A percentile compares a stretch with the other conserved stretches of the same genome.
Conservation (phyloP, 2,888 invertebrate genomes). For the Patella depressa region DNA sequence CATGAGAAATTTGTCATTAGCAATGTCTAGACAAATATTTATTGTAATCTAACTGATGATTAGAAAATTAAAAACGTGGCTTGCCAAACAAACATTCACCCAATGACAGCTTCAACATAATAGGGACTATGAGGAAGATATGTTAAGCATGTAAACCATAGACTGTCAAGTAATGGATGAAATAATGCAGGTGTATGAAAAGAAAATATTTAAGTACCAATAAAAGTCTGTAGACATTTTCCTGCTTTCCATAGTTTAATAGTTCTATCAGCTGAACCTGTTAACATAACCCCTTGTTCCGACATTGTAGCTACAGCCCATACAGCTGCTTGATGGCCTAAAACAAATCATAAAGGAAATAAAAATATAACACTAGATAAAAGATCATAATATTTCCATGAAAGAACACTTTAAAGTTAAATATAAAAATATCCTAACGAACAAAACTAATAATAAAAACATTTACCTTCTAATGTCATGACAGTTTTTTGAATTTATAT, state of each 20-base stretch:
- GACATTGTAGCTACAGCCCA: slow-evolving; percentile 79
- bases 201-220: slow-evolving; percentile 73
- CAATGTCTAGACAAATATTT: too few species aligned
- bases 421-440: not conserved
- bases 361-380: not conserved
- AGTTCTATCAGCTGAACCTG: slow-evolving; percentile 93
- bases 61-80: too few species aligned
- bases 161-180: too few species aligned
- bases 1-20: too few species aligned
- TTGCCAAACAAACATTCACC: too few species aligned
- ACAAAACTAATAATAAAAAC: not conserved
- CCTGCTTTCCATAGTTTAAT: slow-evolving; percentile 88
- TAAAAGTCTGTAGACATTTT: slow-evolving; percentile 77
- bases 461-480: slow-evolving; percentile 73
- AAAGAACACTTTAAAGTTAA: not conserved
- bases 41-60: too few species aligned
- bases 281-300: slow-evolving; percentile 76
- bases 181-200: too few species aligned
- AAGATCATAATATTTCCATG: not conserved
- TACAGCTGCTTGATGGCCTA: slow-evolving; percentile 81
- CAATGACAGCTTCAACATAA: too few species aligned
- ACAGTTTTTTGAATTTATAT: slow-evolving; percentile 72
- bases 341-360: slow-evolving; percentile 11
- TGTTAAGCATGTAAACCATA: too few species aligned
- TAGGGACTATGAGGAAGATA: too few species aligned